Evolutionary conservation across 2,888 invertebrate species (phyloP), one percentile per base, ranked within the genome.

Genomic region (Zonitis immaculata): DNA sequence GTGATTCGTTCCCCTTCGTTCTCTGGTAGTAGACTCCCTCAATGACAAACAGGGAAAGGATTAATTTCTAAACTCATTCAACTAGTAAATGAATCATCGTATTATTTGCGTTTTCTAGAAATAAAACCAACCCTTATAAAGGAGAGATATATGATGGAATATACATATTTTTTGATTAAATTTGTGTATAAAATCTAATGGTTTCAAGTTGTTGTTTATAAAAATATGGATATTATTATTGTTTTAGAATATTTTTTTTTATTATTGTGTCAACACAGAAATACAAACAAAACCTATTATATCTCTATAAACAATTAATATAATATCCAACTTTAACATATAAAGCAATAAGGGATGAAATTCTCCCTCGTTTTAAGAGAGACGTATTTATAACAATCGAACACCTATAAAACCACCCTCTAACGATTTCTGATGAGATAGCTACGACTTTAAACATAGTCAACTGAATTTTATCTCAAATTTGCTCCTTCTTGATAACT

Each of bases 371-470:
- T 64, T 61, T 61, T 64, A 58, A 59, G 61, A 65, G 58, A 61
- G 60, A 63, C 63, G n/a, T n/a, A 65, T 63, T 64, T 62, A 66
- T 66, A 64, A 64, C 58, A 64, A 66, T 66, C 64, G 63, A 68
- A 68, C 67, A 64, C 68, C 66, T 65, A 68, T 64, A 65, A 68
- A 66, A 63, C 63, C 62, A 63, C 66, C 67, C 68, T 63, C 57
- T 57, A 62, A 63, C 59, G 63, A 65, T 63, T 57, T 55, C 55
- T 63, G 64, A 65, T 61, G 63, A 57, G 61, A 62, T 56, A 58
- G 61, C 47, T 46, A 52, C 54, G 47, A 22, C 54, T 55, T 51
- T 44, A 27, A 42, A 46, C 9, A 35, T 35, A 35, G 18, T 35
- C 35, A 35, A n/a, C n/a, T n/a, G n/a, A n/a, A n/a, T n/a, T n/a